phyloP scores from a whole-genome alignment of 92 coral and sea anemone genomes.

The Virgularia gustaviana region DNA sequence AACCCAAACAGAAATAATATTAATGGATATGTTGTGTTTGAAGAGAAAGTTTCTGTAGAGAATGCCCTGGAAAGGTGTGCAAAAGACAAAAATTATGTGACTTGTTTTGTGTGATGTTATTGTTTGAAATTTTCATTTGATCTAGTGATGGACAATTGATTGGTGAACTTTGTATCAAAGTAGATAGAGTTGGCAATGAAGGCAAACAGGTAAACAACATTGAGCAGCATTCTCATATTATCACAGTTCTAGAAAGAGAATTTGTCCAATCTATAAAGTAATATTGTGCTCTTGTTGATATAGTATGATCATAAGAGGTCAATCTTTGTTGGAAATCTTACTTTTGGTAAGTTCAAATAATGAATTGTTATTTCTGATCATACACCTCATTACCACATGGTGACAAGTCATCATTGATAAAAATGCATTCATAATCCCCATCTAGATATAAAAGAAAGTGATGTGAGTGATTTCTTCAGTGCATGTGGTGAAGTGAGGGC shows the following conservation, averaged over 20 bases:
- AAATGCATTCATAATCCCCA: too few relatives aligned
- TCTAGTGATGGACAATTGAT: conserved; percentile 76
- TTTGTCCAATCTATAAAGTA: too few relatives aligned
- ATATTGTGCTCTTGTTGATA: neutral
- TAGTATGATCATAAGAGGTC: conserved; percentile 88
- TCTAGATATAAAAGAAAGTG: conserved; percentile 76
- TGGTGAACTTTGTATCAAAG: conserved; percentile 78
- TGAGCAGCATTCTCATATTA: neutral
- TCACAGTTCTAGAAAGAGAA: neutral
- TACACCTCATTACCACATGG: too few relatives aligned
- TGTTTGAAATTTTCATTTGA: too few relatives aligned
- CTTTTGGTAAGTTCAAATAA: conserved; percentile 88
- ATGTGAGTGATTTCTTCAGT: conserved; percentile 61
- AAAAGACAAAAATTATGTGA: neutral
- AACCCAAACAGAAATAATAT: conserved; percentile 68
- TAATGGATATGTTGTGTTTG: conserved; percentile 89
- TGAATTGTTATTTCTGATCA: neutral
- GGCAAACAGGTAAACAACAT: conserved; percentile 5
- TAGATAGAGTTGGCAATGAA: conserved; percentile 61
- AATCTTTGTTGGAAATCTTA: conserved; percentile 86
- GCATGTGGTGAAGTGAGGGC: conserved; percentile 76
- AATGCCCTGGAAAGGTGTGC: conserved; percentile 71
- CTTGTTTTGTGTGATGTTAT: neutral
- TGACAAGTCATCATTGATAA: too few relatives aligned
- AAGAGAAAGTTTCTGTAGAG: conserved; percentile 55